Conservation (phyloP, 2,888 invertebrate genomes). For the Drosophila parthenogenetica region DNA sequence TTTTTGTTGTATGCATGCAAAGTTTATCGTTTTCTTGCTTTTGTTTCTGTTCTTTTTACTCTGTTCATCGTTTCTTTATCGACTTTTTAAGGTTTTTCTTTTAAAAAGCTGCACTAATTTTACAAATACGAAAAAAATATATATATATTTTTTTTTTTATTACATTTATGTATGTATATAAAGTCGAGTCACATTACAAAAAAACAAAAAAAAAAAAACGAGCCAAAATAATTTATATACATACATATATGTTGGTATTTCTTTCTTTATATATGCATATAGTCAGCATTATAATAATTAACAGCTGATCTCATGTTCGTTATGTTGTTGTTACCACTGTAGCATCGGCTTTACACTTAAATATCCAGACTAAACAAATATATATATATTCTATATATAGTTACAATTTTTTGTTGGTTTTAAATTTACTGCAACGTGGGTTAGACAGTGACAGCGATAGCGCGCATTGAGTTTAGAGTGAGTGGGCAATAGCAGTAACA, state of each 20-base stretch:
- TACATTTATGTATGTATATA: constrained; percentile 55
- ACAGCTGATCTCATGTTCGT: constrained; percentile 37
- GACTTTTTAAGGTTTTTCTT: constrained; percentile 51
- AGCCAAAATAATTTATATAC: constrained; percentile 40
- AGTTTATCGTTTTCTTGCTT: constrained; percentile 32
- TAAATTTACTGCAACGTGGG: constrained; percentile 53
- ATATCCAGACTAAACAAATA: constrained; percentile 58
- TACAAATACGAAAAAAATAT: constrained; percentile 71
- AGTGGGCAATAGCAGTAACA: constrained; percentile 28
- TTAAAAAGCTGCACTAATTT: constrained; percentile 75
- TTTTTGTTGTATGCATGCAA: constrained; percentile 64
- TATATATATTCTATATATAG: constrained; percentile 42
- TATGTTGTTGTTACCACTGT: constrained; percentile 41
- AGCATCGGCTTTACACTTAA: constrained; percentile 45
- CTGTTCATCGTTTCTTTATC: constrained; percentile 29
- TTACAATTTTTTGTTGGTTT: constrained; percentile 27
- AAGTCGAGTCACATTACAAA: constrained; percentile 65
- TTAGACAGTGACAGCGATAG: constrained; percentile 59
- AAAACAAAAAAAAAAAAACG: constrained; percentile 55
- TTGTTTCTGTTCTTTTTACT: constrained; percentile 16
- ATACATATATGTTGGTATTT: constrained; percentile 5
- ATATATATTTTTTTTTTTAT: constrained; percentile 48
- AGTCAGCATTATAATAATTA: constrained; percentile 38
- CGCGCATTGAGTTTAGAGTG: constrained; percentile 51
- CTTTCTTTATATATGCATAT: constrained; percentile 2